Evolutionary conservation across 1,140 invertebrate species (phyloP).

Genomic region (Atta colombica): DNA sequence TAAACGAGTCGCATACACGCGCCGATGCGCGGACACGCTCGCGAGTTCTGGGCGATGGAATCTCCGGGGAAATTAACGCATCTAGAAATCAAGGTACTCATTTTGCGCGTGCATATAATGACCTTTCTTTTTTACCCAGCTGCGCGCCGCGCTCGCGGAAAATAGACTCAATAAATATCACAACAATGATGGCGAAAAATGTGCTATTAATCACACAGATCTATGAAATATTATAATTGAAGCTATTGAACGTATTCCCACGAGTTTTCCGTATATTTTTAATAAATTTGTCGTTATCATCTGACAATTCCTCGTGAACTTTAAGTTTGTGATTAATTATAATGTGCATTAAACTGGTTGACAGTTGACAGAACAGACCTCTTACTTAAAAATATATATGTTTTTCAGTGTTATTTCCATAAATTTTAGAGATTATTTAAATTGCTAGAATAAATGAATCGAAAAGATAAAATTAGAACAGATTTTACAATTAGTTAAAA

Average conservation of each 20-base stretch:
- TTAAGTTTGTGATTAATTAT: neutral
- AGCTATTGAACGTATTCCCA: neutral
- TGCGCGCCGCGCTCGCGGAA: slow-evolving; percentile 34
- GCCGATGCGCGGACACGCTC: slow-evolving; percentile 42
- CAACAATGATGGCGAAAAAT: slow-evolving; percentile 55
- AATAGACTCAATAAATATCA: slow-evolving; percentile 39
- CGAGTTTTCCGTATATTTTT: neutral
- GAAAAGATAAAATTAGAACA: slow-evolving; percentile 7
- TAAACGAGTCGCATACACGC: slow-evolving; percentile 40
- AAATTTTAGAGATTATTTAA: slow-evolving; percentile 4
- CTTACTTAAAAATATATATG: neutral
- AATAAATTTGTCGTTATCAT: neutral
- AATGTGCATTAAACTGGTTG: neutral
- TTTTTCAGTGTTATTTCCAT: neutral
- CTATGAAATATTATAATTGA: slow-evolving; percentile 11
- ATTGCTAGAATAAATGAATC: slow-evolving; percentile 22
- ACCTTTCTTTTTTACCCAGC: slow-evolving; percentile 51
- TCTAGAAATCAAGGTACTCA: slow-evolving; percentile 66
- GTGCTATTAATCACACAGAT: slow-evolving; percentile 34
- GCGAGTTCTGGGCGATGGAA: slow-evolving; percentile 60
- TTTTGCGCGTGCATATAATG: slow-evolving; percentile 62
- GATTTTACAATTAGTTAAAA: neutral
- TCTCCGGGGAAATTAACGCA: slow-evolving; percentile 71
- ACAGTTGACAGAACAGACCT: neutral
- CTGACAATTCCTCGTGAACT: neutral